Percentiles rank a stretch among this genome's conserved stretches.
Evolutionary conservation across 1,140 invertebrate genomes (phyloP).

Genomic region (Papilio dardanus): DNA sequence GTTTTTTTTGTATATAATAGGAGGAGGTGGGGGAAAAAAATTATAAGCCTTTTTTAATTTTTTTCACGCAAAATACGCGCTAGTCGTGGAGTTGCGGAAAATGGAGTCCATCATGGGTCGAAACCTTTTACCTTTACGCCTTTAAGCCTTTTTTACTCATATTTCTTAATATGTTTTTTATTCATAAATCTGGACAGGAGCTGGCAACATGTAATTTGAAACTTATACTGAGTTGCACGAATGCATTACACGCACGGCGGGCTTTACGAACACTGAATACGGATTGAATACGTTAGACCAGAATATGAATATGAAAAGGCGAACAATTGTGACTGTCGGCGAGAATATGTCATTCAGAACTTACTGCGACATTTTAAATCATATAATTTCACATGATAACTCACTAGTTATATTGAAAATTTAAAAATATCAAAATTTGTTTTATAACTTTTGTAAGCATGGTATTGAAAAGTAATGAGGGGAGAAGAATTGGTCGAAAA

Average conservation of each 20-base stretch:
- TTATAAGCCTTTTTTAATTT: too few species aligned
- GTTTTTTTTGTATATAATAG: too few species aligned
- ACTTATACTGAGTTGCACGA: neutral
- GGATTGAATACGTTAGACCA: neutral
- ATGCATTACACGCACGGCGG: neutral
- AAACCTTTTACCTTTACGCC: too few species aligned
- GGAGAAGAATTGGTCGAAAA: too few species aligned
- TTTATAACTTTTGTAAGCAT: neutral
- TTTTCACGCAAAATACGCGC: too few species aligned
- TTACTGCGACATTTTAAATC: neutral
- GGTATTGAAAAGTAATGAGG: too few species aligned
- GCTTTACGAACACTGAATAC: conserved; percentile 7
- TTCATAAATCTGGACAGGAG: neutral
- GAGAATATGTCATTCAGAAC: neutral
- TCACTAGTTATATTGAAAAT: neutral
- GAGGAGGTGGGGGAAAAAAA: too few species aligned
- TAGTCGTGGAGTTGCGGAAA: too few species aligned
- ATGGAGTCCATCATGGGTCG: too few species aligned
- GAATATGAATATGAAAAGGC: conserved; percentile 14
- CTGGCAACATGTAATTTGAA: neutral
- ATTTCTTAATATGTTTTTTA: neutral
- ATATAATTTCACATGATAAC: neutral
- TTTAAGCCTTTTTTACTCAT: too few species aligned
- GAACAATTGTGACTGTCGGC: neutral
- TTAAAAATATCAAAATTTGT: neutral